Conservation (phyloP, 2,797 vertebrate species). For the Cynopterus sphinx region DNA sequence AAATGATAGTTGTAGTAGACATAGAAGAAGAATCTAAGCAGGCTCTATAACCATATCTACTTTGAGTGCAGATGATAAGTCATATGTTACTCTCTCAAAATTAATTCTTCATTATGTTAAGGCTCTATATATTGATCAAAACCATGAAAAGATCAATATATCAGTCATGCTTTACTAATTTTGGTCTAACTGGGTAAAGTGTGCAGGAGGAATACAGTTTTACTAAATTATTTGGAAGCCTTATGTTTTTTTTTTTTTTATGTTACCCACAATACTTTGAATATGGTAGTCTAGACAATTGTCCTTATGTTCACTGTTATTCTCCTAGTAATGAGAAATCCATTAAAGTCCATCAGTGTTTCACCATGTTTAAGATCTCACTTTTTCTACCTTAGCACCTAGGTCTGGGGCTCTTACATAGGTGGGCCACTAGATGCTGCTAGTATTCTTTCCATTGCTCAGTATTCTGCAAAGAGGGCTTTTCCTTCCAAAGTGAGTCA, state of each 20-base stretch:
- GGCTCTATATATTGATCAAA: not conserved
- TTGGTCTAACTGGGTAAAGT: not conserved
- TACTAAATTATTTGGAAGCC: not conserved
- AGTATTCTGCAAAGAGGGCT: not conserved
- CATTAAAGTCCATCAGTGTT: not conserved
- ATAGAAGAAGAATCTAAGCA: not conserved
- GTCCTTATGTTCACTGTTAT: not conserved
- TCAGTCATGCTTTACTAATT: not conserved
- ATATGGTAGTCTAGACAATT: not conserved
- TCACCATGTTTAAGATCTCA: not conserved
- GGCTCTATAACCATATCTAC: not conserved
- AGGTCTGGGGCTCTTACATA: constrained; percentile 21
- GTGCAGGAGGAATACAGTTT: not conserved
- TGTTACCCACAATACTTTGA: not conserved
- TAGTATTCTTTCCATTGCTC: constrained; percentile 55
- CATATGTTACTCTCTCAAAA: not conserved
- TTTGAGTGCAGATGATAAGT: not conserved
- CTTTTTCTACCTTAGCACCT: not conserved
- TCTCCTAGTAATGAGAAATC: not conserved
- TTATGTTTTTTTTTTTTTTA: not conserved
- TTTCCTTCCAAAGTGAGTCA: not conserved
- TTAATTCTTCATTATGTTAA: not conserved
- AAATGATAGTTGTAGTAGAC: not conserved
- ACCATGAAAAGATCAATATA: not conserved
- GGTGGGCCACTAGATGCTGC: constrained; percentile 73